phyloP scores from a whole-genome alignment of 1,140 invertebrate species.

The Diorhabda elongata region DNA sequence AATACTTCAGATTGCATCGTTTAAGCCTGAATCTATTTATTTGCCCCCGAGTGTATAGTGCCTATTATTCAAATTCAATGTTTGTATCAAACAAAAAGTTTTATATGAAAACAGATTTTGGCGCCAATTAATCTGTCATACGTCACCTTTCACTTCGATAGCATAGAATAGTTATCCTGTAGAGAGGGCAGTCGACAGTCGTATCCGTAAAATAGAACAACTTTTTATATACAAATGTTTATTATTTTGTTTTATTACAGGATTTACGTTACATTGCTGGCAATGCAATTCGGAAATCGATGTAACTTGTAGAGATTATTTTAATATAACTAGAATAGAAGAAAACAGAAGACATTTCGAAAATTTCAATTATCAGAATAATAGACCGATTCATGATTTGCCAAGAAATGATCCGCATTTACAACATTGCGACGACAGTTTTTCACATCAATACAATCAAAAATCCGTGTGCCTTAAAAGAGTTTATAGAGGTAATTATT shows the following conservation, averaged over 20 bases:
- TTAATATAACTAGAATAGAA: conserved; percentile 58
- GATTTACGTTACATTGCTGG: conserved; percentile 65
- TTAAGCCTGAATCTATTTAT: too few species aligned
- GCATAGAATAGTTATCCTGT: too few species aligned
- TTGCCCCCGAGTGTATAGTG: too few species aligned
- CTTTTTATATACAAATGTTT: too few species aligned
- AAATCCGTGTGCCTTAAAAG: conserved; percentile 33
- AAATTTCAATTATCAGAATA: conserved; percentile 30
- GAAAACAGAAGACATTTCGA: conserved; percentile 55
- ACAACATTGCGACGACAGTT: conserved; percentile 26
- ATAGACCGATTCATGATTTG: conserved; percentile 16
- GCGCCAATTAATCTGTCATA: too few species aligned
- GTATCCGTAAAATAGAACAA: too few species aligned
- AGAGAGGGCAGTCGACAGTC: too few species aligned
- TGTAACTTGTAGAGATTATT: conserved; percentile 65
- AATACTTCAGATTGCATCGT: too few species aligned
- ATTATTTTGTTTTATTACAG: conserved; percentile 48
- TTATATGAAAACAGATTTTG: too few species aligned
- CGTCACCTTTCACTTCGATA: too few species aligned
- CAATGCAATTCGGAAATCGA: conserved; percentile 66
- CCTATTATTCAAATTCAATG: too few species aligned
- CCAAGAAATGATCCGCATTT: conserved; percentile 21
- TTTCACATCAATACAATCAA: conserved; percentile 41
- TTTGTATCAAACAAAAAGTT: too few species aligned
- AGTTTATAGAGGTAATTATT: conserved; percentile 26